phyloP scores from a whole-genome alignment of 2,113 vertebrate genomes.

The Stigmatopora nigra region DNA sequence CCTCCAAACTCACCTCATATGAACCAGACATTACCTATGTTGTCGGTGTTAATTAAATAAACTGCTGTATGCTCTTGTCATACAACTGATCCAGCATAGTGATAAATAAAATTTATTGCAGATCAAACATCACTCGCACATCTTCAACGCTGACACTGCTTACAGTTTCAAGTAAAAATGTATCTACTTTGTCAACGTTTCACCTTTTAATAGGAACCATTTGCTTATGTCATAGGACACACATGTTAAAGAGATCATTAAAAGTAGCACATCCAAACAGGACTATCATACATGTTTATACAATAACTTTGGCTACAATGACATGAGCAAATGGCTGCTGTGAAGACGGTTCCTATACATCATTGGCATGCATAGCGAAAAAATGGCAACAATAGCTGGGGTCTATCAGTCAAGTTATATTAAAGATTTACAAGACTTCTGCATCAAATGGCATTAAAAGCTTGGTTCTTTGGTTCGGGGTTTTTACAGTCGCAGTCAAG shows the following conservation, averaged over 20 bases:
- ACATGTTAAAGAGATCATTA: not conserved
- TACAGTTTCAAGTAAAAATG: conserved; percentile 40
- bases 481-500: not conserved
- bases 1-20: not conserved
- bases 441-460: not conserved
- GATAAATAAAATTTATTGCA: conserved; percentile 60
- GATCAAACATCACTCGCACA: conserved; percentile 39
- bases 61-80: not conserved
- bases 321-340: not conserved
- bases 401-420: not conserved
- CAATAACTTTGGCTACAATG: not conserved
- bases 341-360: not conserved
- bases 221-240: not conserved
- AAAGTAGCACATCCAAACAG: not conserved
- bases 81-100: conserved; percentile 4
- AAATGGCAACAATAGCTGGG: not conserved
- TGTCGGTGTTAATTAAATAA: not conserved
- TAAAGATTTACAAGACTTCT: not conserved
- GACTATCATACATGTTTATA: not conserved
- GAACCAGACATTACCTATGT: not conserved
- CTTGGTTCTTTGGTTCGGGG: not conserved
- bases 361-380: not conserved
- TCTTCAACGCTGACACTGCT: conserved; percentile 35
- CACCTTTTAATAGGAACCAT: not conserved
- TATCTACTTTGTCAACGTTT: conserved; percentile 23